Evolutionary conservation across 2,797 vertebrate species (phyloP), one percentile per base, ranked within the genome.

Genomic region (Eulemur coronatus): DNA sequence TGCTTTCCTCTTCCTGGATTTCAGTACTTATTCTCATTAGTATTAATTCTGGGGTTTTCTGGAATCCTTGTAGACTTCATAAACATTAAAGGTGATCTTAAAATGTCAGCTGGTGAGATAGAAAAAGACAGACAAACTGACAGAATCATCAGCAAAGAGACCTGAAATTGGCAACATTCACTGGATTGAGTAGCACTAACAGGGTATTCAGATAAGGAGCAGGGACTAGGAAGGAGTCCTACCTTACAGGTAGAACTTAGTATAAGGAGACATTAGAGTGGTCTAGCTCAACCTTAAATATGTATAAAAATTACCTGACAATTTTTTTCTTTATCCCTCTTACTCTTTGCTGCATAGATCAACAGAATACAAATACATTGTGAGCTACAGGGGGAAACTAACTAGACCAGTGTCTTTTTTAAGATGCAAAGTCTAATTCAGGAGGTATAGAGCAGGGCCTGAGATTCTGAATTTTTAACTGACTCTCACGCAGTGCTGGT

Each of bases 401-500:
- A 82, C 8, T 52, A 78, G 30, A 15, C 30, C 7, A 41, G 2
- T 57, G 7, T 67, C 73, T 87, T 88, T 79, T 63, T 84, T 67
- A 91, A 93, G n/a, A 82, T 18, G 12, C 65, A 76, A 84, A 76
- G 20, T 82, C 69, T 72, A 89, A 28, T 59, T 94, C 28, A 55
- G 7, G 35, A 24, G 10, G 20, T 82, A 55, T 43, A 70, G 13
- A 10, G 59, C 26, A 17, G 8, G 55, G 46, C 33, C 38, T 50
- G 63, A 57, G 52, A 46, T 91, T 89, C 80, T 84, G 24, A 93
- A 65, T 65, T 80, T 55, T 84, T 86, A 94, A 85, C 43, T 24
- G 18, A 65, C 9, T 70, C 59, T 15, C 52, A 61, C 7, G 28
- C 48, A 92, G 35, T 11, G 6, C 28, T 11, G 3, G 13, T 41